These are phyloP conservation scores for Pterostichus niger DNA, from an alignment of 2,888 invertebrate genomes.

Conservation along the genomic window DNA sequence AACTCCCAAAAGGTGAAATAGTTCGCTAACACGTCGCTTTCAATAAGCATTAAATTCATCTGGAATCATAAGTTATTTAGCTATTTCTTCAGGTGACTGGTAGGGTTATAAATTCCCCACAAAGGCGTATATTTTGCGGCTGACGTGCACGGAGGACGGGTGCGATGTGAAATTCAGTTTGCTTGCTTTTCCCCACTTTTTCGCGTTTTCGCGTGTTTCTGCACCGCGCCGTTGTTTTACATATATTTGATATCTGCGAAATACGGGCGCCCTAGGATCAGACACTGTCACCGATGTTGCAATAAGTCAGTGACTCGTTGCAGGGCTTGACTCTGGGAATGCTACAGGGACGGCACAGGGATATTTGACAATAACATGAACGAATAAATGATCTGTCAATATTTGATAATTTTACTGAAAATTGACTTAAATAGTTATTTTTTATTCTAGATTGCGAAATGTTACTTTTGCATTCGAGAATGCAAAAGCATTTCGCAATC, in stretches of 20 bases:
- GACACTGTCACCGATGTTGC: slow-evolving; percentile 48
- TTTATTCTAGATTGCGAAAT: too few species aligned
- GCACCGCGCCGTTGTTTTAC: slow-evolving; percentile 57
- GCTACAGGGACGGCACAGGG: slow-evolving; percentile 4
- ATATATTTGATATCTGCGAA: slow-evolving; percentile 63
- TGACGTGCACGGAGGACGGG: slow-evolving; percentile 23
- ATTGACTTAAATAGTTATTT: too few species aligned
- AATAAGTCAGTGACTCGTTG: slow-evolving; percentile 35
- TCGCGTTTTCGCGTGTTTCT: slow-evolving; percentile 30
- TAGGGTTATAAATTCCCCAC: slow-evolving; percentile 44
- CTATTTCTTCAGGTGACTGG: slow-evolving; percentile 51
- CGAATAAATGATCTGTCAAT: too few species aligned
- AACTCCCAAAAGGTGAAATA: neutral
- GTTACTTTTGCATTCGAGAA: too few species aligned
- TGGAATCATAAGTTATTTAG: slow-evolving; percentile 50
- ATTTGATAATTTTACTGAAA: too few species aligned
- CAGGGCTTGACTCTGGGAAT: neutral
- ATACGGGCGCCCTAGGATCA: slow-evolving; percentile 38
- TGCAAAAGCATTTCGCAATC: too few species aligned
- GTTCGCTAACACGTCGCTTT: neutral
- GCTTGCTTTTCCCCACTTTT: slow-evolving; percentile 31
- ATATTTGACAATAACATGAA: too few species aligned
- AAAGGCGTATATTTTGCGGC: slow-evolving; percentile 49
- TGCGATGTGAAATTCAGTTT: slow-evolving; percentile 54
- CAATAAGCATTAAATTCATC: slow-evolving; percentile 44